phyloP scores from a whole-genome alignment of 2,797 vertebrate genomes.

The Sandelia bainsii region DNA sequence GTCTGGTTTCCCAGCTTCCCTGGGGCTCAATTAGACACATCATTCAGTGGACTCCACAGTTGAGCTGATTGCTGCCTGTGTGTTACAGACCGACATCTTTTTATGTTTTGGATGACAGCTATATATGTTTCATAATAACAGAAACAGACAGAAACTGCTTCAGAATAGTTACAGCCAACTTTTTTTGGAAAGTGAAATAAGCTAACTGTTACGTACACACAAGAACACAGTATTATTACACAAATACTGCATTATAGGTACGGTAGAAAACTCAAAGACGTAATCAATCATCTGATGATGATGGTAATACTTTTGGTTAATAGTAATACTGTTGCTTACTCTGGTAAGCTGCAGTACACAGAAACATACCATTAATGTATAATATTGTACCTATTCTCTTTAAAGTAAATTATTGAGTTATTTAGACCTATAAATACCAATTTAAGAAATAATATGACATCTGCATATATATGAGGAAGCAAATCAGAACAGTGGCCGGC shows the following conservation, averaged over 20 bases:
- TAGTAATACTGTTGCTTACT: no score
- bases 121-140: not conserved
- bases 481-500: no score
- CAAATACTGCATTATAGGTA: not conserved
- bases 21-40: slow-evolving; percentile 73
- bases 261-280: not conserved
- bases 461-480: no score
- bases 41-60: slow-evolving; percentile 44
- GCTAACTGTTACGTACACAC: not conserved
- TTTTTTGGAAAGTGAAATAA: slow-evolving; percentile 1
- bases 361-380: no score
- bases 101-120: slow-evolving; percentile 13
- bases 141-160: not conserved
- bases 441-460: no score
- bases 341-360: no score
- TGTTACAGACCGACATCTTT: slow-evolving; percentile 24
- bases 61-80: slow-evolving; percentile 26
- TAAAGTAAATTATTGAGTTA: no score
- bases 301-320: no score
- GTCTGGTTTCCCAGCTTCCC: slow-evolving; percentile 59
- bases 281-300: not conserved
- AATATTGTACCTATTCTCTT: no score
- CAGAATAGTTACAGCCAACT: not conserved
- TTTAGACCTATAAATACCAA: no score
- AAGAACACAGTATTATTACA: not conserved